These are phyloP conservation scores for Pollenia griseotomentosa DNA, from an alignment of 2,888 invertebrate species.

Conservation along the genomic window DNA sequence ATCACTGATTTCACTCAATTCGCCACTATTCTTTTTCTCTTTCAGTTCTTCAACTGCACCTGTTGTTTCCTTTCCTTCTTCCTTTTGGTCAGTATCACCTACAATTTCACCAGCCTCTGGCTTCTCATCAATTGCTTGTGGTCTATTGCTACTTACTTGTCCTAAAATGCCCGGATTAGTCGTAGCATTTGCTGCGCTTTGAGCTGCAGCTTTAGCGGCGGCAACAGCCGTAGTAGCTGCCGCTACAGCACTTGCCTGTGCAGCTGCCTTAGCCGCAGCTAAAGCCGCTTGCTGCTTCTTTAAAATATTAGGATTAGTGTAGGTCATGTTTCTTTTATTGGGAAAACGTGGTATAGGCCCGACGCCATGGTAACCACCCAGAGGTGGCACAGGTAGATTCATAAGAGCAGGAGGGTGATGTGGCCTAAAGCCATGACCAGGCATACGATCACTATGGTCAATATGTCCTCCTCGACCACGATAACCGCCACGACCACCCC, in stretches of 20 bases:
- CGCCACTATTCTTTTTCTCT: slow-evolving; percentile 79
- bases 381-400: slow-evolving; percentile 79
- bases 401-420: slow-evolving; percentile 81
- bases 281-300: slow-evolving; percentile 79
- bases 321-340: slow-evolving; percentile 82
- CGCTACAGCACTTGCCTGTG: slow-evolving; percentile 81
- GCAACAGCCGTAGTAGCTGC: slow-evolving; percentile 82
- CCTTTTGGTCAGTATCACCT: slow-evolving; percentile 67
- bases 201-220: slow-evolving; percentile 81
- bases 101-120: slow-evolving; percentile 74
- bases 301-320: slow-evolving; percentile 80
- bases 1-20: slow-evolving; percentile 94
- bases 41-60: slow-evolving; percentile 33
- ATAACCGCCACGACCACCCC: slow-evolving; percentile 78
- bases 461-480: slow-evolving; percentile 76
- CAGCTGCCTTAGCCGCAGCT: slow-evolving; percentile 78
- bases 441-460: slow-evolving; percentile 78
- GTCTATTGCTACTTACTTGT: slow-evolving; percentile 73
- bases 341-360: slow-evolving; percentile 79
- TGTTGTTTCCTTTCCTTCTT: slow-evolving; percentile 15
- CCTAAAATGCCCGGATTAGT: slow-evolving; percentile 81
- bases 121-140: slow-evolving; percentile 74
- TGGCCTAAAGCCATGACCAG: slow-evolving; percentile 78
- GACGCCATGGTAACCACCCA: slow-evolving; percentile 77
- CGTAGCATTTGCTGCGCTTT: slow-evolving; percentile 80